phyloP scores from a whole-genome alignment of 1,140 invertebrate species.

The Drosophila orosa region DNA sequence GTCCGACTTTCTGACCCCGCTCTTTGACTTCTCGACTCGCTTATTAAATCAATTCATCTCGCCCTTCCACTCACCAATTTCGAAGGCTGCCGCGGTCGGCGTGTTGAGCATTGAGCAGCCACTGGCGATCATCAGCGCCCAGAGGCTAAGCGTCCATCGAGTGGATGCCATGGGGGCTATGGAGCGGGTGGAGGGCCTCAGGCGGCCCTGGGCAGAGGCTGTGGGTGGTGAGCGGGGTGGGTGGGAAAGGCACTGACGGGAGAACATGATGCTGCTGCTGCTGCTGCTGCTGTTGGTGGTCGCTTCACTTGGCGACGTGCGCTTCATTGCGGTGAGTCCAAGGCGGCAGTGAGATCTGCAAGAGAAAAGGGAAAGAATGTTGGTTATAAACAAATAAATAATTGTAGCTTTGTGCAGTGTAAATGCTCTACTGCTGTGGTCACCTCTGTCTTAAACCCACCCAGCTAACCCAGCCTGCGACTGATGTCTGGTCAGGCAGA shows the following conservation, averaged over 20 bases:
- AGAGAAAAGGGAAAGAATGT: background rate
- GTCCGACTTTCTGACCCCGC: background rate
- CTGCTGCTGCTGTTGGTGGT: conserved; percentile 30
- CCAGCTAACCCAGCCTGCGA: background rate
- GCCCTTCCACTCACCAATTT: conserved; percentile 71
- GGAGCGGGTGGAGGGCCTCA: conserved; percentile 38
- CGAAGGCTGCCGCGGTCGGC: conserved; percentile 66
- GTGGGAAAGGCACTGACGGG: conserved; percentile 83
- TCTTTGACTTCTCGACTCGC: conserved; percentile 21
- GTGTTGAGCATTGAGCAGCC: conserved; percentile 67
- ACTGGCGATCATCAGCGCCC: conserved; percentile 69
- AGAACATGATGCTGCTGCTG: conserved; percentile 62
- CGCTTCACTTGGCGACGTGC: conserved; percentile 48
- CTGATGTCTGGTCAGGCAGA: conserved; percentile 30
- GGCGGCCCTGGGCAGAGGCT: conserved; percentile 20
- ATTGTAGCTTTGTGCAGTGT: background rate
- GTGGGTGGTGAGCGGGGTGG: conserved; percentile 35
- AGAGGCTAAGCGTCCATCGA: conserved; percentile 63
- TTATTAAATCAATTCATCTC: conserved; percentile 20
- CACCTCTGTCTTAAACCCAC: background rate
- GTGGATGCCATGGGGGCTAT: conserved; percentile 23
- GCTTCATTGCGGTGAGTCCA: conserved; percentile 21
- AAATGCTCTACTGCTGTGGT: background rate
- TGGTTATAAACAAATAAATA: background rate
- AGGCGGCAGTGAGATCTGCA: conserved; percentile 66